Conservation (phyloP, 2,113 vertebrate genomes). For the Trachemys scripta region DNA sequence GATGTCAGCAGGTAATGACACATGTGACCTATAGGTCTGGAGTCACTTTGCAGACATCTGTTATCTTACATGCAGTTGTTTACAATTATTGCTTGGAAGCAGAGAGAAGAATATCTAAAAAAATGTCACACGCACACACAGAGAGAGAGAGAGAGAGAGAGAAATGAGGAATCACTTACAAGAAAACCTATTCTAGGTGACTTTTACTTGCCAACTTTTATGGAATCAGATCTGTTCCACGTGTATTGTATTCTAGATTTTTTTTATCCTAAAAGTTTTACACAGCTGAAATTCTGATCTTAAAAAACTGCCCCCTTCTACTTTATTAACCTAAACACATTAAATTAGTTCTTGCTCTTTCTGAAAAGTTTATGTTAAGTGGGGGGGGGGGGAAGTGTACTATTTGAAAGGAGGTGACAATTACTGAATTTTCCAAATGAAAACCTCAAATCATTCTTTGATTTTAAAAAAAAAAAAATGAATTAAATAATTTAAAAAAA, state of each 20-base stretch:
- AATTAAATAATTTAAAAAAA: background rate
- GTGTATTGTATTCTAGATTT: background rate
- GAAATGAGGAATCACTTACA: background rate
- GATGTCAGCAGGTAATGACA: slow-evolving; percentile 45
- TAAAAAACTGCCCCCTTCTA: background rate
- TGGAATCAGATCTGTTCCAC: background rate
- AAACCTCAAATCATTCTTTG: background rate
- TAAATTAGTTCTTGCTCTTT: background rate
- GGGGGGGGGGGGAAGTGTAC: background rate
- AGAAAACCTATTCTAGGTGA: background rate
- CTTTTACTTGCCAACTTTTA: background rate
- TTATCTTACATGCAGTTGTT: slow-evolving; percentile 37
- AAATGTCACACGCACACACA: background rate
- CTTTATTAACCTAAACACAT: background rate
- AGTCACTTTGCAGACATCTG: slow-evolving; percentile 23
- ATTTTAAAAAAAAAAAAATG: background rate
- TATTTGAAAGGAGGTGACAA: background rate
- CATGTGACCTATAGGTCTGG: background rate
- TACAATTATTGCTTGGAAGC: background rate
- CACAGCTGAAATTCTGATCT: background rate
- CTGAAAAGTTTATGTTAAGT: background rate
- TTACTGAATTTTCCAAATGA: background rate
- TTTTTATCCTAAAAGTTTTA: background rate
- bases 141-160: background rate
- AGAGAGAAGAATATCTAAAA: background rate